A percentile compares a stretch with the other conserved stretches of the same genome.
Evolutionary conservation across 37 sponge, comb jelly and placozoan species (phyloP).

Genomic region (Cladorhizidae sp.): DNA sequence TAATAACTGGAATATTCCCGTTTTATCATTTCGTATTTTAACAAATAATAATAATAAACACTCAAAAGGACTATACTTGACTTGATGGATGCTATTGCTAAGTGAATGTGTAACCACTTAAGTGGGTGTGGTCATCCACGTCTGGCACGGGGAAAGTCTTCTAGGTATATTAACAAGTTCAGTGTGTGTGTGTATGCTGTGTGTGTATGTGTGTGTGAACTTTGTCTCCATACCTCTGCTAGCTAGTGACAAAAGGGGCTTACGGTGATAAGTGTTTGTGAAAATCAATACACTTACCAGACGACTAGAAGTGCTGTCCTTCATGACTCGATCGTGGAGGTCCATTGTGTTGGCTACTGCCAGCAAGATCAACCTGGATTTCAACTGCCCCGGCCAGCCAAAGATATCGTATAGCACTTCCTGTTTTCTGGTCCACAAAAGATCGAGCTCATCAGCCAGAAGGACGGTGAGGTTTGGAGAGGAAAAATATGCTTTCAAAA

Average conservation of each 20-base stretch:
- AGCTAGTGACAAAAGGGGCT: not conserved
- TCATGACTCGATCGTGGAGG: slow-evolving; percentile 92
- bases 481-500: slow-evolving; percentile 76
- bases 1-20: too few species aligned
- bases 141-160: too few species aligned
- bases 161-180: too few species aligned
- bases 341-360: slow-evolving; percentile 99
- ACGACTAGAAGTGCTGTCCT: slow-evolving; percentile 85
- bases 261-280: too few species aligned
- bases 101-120: too few species aligned
- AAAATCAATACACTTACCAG: slow-evolving; percentile 84
- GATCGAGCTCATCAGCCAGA: slow-evolving; percentile 94
- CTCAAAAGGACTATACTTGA: too few species aligned
- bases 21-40: too few species aligned
- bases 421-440: slow-evolving; percentile 94
- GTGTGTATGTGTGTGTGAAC: not conserved
- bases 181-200: too few species aligned
- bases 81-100: too few species aligned
- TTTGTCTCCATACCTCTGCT: not conserved
- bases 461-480: slow-evolving; percentile 51
- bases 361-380: slow-evolving; percentile 80
- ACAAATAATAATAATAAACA: too few species aligned
- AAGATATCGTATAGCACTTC: slow-evolving; percentile 94
- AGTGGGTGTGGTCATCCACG: too few species aligned
- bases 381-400: slow-evolving; percentile 87